These are phyloP conservation scores for Parnassius glacialis DNA, from an alignment of 2,888 invertebrate species.

Conservation along the genomic window DNA sequence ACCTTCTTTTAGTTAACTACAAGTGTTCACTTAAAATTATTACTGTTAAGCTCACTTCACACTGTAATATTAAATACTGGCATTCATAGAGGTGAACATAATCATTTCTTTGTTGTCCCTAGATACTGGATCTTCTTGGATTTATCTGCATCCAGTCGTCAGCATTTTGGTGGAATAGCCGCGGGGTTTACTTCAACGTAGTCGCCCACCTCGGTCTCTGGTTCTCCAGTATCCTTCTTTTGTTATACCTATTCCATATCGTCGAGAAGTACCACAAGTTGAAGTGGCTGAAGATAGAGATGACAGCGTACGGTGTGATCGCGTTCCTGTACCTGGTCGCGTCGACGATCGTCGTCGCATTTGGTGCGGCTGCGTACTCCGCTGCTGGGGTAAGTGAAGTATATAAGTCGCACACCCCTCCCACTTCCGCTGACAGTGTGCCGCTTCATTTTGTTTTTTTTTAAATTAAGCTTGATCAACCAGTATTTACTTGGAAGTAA, in stretches of 20 bases:
- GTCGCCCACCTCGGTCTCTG: constrained; percentile 90
- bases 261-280: constrained; percentile 90
- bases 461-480: too few relatives aligned
- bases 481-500: too few relatives aligned
- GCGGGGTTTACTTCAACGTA: constrained; percentile 88
- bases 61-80: too few relatives aligned
- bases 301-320: constrained; percentile 86
- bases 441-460: too few relatives aligned
- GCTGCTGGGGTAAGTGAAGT: constrained; percentile 86
- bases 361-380: constrained; percentile 82
- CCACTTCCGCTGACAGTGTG: too few relatives aligned
- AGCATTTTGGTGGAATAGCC: constrained; percentile 78
- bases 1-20: too few relatives aligned
- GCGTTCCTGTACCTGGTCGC: constrained; percentile 87
- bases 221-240: constrained; percentile 86
- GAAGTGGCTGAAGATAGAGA: constrained; percentile 92
- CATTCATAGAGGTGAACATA: too few relatives aligned
- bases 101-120: constrained; percentile 39
- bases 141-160: constrained; percentile 90
- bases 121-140: constrained; percentile 86
- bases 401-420: too few relatives aligned
- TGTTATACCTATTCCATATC: constrained; percentile 89
- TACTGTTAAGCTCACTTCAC: too few relatives aligned
- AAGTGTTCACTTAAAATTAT: too few relatives aligned
- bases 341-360: constrained; percentile 85